Conservation (phyloP, 1,140 invertebrate species). For the Zaprionus kolodkinae region DNA sequence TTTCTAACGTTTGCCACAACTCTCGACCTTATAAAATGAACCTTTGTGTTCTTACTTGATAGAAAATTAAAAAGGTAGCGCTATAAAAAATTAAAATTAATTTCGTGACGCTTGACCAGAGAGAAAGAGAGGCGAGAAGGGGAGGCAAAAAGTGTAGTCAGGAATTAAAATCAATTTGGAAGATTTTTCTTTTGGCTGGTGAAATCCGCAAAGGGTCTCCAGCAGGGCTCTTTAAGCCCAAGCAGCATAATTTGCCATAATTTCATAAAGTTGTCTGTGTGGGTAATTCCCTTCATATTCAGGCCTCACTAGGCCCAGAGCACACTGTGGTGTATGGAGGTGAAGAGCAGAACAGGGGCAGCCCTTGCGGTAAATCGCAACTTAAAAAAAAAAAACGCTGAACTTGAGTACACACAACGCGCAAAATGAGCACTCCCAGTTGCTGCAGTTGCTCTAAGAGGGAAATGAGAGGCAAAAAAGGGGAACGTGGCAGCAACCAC, state of each 20-base stretch:
- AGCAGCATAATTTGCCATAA: constrained; percentile 19
- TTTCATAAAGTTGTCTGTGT: constrained; percentile 1
- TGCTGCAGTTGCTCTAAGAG: constrained; percentile 6
- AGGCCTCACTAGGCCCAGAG: constrained; percentile 12
- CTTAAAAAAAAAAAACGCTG: constrained; percentile 35
- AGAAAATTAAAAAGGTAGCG: constrained; percentile 79
- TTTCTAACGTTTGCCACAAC: constrained; percentile 23
- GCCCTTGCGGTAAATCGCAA: constrained; percentile 14
- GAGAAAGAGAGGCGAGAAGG: not conserved
- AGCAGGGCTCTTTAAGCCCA: not conserved
- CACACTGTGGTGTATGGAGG: not conserved
- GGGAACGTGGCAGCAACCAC: not conserved
- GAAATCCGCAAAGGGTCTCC: not conserved
- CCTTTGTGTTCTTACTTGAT: constrained; percentile 57
- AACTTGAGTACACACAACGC: constrained; percentile 38
- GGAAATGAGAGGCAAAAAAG: not conserved
- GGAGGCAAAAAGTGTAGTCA: not conserved
- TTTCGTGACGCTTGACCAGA: constrained; percentile 64
- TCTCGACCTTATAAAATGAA: not conserved
- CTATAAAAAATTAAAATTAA: constrained; percentile 80
- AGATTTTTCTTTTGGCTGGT: not conserved
- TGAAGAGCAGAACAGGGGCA: not conserved
- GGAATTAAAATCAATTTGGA: constrained; percentile 3
- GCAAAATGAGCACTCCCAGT: constrained; percentile 32
- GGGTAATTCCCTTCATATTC: not conserved